Conservation (phyloP, 2,113 vertebrate species). For the Tragelaphus scriptus region DNA sequence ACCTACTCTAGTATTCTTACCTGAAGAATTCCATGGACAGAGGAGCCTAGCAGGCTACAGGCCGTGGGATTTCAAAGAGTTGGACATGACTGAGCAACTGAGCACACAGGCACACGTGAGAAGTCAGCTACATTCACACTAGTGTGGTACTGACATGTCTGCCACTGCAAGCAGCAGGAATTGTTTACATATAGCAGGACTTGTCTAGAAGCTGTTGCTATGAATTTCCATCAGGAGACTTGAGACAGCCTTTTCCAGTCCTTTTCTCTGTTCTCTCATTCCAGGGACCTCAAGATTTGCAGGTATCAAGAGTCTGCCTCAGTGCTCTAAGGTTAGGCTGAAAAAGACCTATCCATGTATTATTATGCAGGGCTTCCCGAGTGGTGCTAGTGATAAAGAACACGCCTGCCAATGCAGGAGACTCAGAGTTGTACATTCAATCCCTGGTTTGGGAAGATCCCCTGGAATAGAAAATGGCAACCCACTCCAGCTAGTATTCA, state of each 20-base stretch:
- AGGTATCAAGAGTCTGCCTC: background rate
- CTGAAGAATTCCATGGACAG: background rate
- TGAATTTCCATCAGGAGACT: background rate
- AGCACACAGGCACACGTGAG: background rate
- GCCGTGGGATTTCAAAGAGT: background rate
- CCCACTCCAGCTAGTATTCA: background rate
- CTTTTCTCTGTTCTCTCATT: background rate
- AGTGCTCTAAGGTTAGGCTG: background rate
- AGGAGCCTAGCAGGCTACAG: background rate
- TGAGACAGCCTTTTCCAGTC: background rate
- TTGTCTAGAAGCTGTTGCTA: background rate
- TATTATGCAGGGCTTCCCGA: background rate
- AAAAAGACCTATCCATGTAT: background rate
- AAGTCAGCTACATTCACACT: background rate
- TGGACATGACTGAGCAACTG: background rate
- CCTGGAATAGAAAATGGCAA: background rate
- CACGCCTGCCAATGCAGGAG: background rate
- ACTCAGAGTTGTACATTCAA: background rate
- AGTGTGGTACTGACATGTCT: background rate
- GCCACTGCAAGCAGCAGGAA: background rate
- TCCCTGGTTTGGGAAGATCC: background rate
- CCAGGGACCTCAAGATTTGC: background rate
- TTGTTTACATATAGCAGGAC: background rate
- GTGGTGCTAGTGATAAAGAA: background rate
- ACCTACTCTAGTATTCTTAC: background rate